Percentiles rank a stretch among this genome's conserved stretches.
Evolutionary conservation across 2,888 invertebrate genomes (phyloP).

Genomic region (Pomacea canaliculata): DNA sequence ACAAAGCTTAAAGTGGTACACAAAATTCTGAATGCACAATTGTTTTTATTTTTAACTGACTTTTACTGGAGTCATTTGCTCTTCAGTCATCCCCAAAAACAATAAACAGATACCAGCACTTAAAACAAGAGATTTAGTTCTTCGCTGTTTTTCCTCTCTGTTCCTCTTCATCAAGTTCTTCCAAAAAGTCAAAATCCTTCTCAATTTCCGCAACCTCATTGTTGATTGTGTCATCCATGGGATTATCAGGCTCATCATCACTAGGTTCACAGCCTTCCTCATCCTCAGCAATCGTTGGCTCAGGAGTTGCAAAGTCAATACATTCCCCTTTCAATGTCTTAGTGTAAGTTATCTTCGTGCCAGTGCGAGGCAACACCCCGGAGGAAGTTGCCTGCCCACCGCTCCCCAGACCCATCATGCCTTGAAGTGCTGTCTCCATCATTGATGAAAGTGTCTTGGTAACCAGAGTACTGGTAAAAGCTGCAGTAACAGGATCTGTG

Average conservation of each 20-base stretch:
- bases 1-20: too few species aligned
- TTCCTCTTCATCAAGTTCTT: conserved; percentile 50
- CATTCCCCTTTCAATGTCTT: conserved; percentile 35
- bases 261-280: conserved; percentile 31
- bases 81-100: too few species aligned
- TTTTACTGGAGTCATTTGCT: too few species aligned
- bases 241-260: conserved; percentile 27
- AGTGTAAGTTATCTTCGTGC: conserved; percentile 39
- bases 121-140: not conserved
- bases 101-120: too few species aligned
- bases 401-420: conserved; percentile 34
- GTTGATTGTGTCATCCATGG: conserved; percentile 21
- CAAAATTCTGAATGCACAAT: too few species aligned
- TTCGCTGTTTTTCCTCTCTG: conserved; percentile 1
- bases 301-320: conserved; percentile 37
- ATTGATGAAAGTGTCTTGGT: conserved; percentile 52
- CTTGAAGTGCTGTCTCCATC: conserved; percentile 54
- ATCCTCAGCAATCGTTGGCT: conserved; percentile 37
- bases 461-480: conserved; percentile 44
- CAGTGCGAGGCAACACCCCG: conserved; percentile 35
- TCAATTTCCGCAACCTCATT: conserved; percentile 46
- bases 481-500: conserved; percentile 31
- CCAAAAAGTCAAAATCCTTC: conserved; percentile 62
- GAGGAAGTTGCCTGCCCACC: conserved; percentile 32
- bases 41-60: too few species aligned